Percentiles rank a stretch among this genome's conserved stretches.
Conservation (phyloP, 1,140 invertebrate species). For the Philopotamus ludificatus region DNA sequence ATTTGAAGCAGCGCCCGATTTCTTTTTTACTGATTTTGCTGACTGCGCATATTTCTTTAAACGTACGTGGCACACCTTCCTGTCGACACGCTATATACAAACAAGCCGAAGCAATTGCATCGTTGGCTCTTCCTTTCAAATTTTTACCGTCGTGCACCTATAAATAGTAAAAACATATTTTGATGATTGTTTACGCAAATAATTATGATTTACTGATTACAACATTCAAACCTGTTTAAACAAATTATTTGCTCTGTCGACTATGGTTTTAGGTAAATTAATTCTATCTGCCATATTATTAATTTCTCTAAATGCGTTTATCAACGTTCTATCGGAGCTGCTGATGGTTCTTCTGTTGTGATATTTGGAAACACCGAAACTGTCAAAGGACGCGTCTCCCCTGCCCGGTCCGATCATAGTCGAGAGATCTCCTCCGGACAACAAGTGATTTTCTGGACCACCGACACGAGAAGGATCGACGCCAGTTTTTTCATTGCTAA, state of each 20-base stretch:
- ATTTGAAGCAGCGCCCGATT: slow-evolving; percentile 95
- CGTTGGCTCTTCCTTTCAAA: slow-evolving; percentile 91
- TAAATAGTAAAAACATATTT: slow-evolving; percentile 26
- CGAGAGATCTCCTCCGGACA: slow-evolving; percentile 94
- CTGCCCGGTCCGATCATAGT: slow-evolving; percentile 95
- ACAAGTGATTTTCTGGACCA: slow-evolving; percentile 90
- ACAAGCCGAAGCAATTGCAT: slow-evolving; percentile 98
- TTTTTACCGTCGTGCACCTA: slow-evolving; percentile 95
- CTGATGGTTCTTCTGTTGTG: slow-evolving; percentile 91
- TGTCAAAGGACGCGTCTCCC: slow-evolving; percentile 75
- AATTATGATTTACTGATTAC: not conserved
- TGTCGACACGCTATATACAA: slow-evolving; percentile 98
- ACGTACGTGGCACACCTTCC: slow-evolving; percentile 97
- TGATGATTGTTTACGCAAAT: not conserved
- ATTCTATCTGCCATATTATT: slow-evolving; percentile 97
- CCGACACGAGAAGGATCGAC: slow-evolving; percentile 99
- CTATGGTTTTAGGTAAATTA: slow-evolving; percentile 92
- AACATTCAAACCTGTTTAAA: slow-evolving; percentile 87
- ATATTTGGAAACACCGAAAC: slow-evolving; percentile 88
- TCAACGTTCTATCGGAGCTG: slow-evolving; percentile 89
- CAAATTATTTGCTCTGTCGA: slow-evolving; percentile 91
- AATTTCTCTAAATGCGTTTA: slow-evolving; percentile 96
- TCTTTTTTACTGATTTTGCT: slow-evolving; percentile 99
- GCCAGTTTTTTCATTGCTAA: slow-evolving; percentile 96
- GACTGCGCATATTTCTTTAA: slow-evolving; percentile 98